These are phyloP conservation scores for Masnerella sp. DNA, from an alignment of 2,888 invertebrate species.

Conservation along the genomic window DNA sequence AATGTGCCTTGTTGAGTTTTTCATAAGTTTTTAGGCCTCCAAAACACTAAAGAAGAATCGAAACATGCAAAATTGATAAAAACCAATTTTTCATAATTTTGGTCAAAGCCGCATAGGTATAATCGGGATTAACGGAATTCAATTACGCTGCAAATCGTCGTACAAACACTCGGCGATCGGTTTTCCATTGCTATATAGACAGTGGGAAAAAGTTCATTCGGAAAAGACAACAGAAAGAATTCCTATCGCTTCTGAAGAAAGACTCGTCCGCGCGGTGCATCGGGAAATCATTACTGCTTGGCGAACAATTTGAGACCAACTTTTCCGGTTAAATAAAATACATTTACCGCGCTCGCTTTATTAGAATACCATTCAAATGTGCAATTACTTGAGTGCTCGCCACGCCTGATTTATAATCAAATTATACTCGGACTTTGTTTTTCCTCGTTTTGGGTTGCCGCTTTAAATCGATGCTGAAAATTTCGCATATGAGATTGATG, in stretches of 20 bases:
- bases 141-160: constrained; percentile 48
- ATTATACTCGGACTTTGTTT: no score
- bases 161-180: constrained; percentile 40
- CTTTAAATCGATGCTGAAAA: no score
- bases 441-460: not conserved
- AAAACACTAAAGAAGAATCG: no score
- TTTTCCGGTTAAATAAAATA: constrained; percentile 30
- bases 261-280: constrained; percentile 12
- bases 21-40: no score
- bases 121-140: constrained; percentile 51
- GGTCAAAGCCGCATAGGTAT: no score
- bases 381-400: not conserved
- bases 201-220: constrained; percentile 30
- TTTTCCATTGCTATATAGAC: constrained; percentile 39
- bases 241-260: constrained; percentile 26
- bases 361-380: constrained; percentile 18
- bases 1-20: no score
- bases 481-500: no score
- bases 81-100: no score
- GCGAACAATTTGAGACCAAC: constrained; percentile 23
- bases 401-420: no score
- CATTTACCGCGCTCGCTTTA: constrained; percentile 15
- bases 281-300: constrained; percentile 42
- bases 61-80: no score
- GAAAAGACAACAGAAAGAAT: constrained; percentile 54